Percentiles rank a stretch among this genome's conserved stretches.
Evolutionary conservation across 2,797 vertebrate species (phyloP).

Genomic region (Zalophus californianus): DNA sequence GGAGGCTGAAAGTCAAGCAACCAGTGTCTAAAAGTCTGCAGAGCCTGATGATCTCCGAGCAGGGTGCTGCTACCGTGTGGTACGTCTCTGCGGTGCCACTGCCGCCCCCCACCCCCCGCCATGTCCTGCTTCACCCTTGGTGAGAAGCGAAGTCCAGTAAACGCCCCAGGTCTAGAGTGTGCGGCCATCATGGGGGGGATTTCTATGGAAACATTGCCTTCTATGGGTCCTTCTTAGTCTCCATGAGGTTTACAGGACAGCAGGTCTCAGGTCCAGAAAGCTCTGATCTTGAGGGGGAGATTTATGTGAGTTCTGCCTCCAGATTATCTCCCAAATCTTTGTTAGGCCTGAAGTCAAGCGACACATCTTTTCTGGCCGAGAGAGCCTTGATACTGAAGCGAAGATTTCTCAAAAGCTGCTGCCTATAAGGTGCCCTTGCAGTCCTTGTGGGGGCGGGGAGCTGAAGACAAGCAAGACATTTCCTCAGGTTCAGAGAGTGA

Average conservation of each 20-base stretch:
- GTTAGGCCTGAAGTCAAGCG: not conserved
- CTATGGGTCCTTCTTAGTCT: not conserved
- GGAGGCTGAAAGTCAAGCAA: not conserved
- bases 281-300: not conserved
- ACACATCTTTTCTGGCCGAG: not conserved
- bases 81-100: not conserved
- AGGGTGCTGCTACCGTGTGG: too few species aligned
- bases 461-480: not conserved
- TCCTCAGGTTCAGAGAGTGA: not conserved
- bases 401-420: not conserved
- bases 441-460: not conserved
- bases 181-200: fast-evolving
- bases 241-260: not conserved
- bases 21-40: not conserved
- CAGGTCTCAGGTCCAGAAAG: not conserved
- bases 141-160: not conserved
- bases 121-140: not conserved
- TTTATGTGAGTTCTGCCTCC: not conserved
- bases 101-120: not conserved
- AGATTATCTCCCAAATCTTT: not conserved
- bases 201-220: not conserved
- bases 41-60: not conserved
- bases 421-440: not conserved
- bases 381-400: not conserved
- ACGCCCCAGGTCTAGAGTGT: not conserved